phyloP scores from a whole-genome alignment of 2,797 vertebrate genomes.

The Chelon auratus region DNA sequence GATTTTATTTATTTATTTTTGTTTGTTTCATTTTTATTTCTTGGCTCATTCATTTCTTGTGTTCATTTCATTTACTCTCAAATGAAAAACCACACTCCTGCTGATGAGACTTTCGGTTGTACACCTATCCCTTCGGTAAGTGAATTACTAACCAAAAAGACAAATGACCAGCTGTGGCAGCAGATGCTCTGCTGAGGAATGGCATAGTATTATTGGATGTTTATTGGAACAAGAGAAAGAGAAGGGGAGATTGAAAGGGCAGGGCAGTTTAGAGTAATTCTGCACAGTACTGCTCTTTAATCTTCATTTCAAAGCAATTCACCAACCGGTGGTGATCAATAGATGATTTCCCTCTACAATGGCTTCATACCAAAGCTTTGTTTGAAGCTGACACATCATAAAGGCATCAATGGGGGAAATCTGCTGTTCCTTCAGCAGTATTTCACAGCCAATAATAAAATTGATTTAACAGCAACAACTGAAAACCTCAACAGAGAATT shows the following conservation, averaged over 20 bases:
- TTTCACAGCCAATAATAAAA: conserved; percentile 37
- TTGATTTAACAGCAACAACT: conserved; percentile 11
- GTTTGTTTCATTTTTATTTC: conserved; percentile 38
- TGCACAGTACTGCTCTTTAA: conserved; percentile 58
- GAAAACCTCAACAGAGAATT: neutral
- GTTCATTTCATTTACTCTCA: conserved; percentile 61
- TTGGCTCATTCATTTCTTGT: conserved; percentile 45
- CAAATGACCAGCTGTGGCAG: conserved; percentile 61
- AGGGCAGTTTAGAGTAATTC: conserved; percentile 46
- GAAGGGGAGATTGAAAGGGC: conserved; percentile 43
- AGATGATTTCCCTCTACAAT: conserved; percentile 49
- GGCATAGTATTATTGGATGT: conserved; percentile 60
- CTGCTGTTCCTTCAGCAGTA: conserved; percentile 31
- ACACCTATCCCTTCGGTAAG: conserved; percentile 48
- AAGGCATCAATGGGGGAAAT: conserved; percentile 43
- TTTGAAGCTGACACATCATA: conserved; percentile 48
- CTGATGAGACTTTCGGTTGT: conserved; percentile 64
- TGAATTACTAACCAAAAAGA: conserved; percentile 74
- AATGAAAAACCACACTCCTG: conserved; percentile 61
- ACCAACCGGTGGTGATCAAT: conserved; percentile 65
- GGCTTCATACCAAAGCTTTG: conserved; percentile 54
- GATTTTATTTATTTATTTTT: conserved; percentile 46
- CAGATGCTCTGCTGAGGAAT: conserved; percentile 72
- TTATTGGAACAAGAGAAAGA: conserved; percentile 54
- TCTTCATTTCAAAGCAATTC: conserved; percentile 73